Base-by-base conservation (phyloP, 2,888 invertebrate species). In the Agapetus fuscipes region DNA sequence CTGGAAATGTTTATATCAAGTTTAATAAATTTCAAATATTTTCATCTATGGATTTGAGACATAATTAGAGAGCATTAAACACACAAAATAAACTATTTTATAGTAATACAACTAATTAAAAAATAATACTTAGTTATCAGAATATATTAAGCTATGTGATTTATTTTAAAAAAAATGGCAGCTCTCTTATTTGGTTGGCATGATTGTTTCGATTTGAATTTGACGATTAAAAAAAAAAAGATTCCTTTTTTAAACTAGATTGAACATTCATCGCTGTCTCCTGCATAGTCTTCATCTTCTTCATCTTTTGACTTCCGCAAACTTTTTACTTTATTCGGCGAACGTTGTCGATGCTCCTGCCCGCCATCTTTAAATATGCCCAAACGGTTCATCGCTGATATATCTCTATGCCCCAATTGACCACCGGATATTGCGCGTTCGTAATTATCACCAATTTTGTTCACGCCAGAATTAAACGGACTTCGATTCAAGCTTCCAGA, bases 251-350 rank as follows among this genome's bases (percentile, higher is more conserved):
- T n/a, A n/a, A n/a, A n/a, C 43, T 61, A 77, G 62, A 76, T 76
- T 57, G 76, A 76, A 57, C 76, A 76, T 56, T 76, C 76, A 55
- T 76, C 76, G 53, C 75, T 75, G 53, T 76, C 75, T 11, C 68
- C 59, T 27, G 71, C 70, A 56, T 71, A 70, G 48, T 70, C 70
- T 2, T 68, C 71, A 43, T 70, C 69, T 3, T 70, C 70, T 9
- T 67, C 67, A 25, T 62, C 62, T 16, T 54, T 52, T 13, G 41
- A 44, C 12, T 59, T 59, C 14, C 34, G 28, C 28, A 50, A 52
- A 46, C 58, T 51, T 59, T 60, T 51, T 58, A 61, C 37, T 61
- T 59, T 20, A 16, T 67, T 68, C 9, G 68, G 67, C 4, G 69
- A 67, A 49, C 62, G 61, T 34, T 67, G 66, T 7, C 13, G 4